Conservation (phyloP, 2,797 vertebrate species). For the Spatula versicolor region DNA sequence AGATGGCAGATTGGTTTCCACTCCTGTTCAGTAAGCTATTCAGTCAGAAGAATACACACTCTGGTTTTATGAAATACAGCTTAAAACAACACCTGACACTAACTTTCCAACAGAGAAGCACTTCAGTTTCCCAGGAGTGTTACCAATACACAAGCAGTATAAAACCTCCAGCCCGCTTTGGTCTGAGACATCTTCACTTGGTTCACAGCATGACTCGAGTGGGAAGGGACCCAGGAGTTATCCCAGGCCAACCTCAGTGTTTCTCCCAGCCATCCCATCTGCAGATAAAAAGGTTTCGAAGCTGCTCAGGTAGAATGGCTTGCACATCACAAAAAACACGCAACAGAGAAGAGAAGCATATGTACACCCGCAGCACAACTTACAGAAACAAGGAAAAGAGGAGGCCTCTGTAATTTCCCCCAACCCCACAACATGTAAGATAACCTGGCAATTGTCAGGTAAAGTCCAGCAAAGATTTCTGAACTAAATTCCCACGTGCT, state of each 20-base stretch:
- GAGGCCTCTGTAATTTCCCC: fast-evolving
- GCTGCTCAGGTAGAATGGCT: background rate
- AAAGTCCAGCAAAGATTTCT: background rate
- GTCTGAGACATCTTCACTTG: fast-evolving
- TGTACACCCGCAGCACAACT: background rate
- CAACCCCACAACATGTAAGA: background rate
- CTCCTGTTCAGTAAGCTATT: background rate
- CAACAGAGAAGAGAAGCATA: fast-evolving
- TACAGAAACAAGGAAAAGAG: background rate
- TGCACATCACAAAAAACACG: fast-evolving
- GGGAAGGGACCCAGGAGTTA: background rate
- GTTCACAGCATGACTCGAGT: background rate
- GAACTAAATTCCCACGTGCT: background rate
- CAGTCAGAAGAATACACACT: background rate
- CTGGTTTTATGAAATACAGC: background rate
- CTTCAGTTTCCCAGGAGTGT: background rate
- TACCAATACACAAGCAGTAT: fast-evolving
- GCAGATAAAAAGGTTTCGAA: fast-evolving
- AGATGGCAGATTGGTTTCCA: background rate
- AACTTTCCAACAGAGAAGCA: background rate
- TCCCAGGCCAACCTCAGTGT: background rate
- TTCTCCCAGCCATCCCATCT: background rate
- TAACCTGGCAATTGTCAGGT: background rate
- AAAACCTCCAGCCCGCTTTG: background rate
- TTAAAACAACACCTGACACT: background rate